Conservation (phyloP, 2,888 invertebrate genomes). For the Cephus runcator region DNA sequence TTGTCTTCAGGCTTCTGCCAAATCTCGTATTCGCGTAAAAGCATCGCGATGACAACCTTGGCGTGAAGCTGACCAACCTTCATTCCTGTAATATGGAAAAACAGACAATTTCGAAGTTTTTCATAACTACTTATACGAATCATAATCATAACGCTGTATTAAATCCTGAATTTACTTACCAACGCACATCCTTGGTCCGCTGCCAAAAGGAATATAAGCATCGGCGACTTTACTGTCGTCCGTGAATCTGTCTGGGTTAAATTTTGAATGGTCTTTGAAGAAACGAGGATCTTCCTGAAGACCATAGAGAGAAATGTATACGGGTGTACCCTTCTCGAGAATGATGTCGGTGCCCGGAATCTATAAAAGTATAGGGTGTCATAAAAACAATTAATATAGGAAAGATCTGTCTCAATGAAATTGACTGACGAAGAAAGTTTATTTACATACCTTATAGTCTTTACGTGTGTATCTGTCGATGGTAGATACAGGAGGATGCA, state of each 20-base stretch:
- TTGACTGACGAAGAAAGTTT: neutral
- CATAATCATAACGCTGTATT: neutral
- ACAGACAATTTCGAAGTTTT: neutral
- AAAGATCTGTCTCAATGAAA: neutral
- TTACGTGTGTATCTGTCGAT: conserved; percentile 51
- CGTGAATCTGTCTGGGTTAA: conserved; percentile 48
- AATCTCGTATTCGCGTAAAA: conserved; percentile 48
- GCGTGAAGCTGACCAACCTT: conserved; percentile 53
- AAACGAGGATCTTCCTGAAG: conserved; percentile 49
- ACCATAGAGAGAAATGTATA: conserved; percentile 54
- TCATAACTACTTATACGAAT: neutral
- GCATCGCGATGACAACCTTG: conserved; percentile 48
- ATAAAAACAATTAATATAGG: neutral
- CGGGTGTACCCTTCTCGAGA: conserved; percentile 52
- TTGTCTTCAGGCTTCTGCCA: conserved; percentile 40
- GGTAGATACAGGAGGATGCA: conserved; percentile 58
- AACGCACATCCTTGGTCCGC: conserved; percentile 49
- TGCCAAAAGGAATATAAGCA: conserved; percentile 56
- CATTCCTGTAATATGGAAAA: conserved; percentile 33
- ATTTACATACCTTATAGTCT: conserved; percentile 44
- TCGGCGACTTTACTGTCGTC: conserved; percentile 42
- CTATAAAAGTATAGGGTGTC: conserved; percentile 28
- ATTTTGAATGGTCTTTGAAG: conserved; percentile 44
- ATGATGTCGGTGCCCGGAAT: conserved; percentile 51
- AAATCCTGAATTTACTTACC: conserved; percentile 20